These are phyloP conservation scores for Nothoprocta pentlandii DNA, from an alignment of 2,113 vertebrate species.

Conservation along the genomic window DNA sequence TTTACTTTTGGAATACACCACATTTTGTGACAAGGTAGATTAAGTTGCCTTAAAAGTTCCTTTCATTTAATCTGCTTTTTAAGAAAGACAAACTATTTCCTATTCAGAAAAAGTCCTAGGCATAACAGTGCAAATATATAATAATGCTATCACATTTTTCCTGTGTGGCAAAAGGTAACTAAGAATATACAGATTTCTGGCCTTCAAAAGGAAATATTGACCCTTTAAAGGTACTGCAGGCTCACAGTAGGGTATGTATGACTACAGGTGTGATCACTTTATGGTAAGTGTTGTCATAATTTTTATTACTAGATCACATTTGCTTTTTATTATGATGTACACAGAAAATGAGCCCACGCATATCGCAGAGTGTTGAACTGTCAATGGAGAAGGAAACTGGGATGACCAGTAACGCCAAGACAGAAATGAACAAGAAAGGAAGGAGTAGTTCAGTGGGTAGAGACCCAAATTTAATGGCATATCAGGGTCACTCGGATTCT, in stretches of 20 bases:
- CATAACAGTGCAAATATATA: not conserved
- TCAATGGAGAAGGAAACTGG: constrained; percentile 8
- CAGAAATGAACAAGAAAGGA: not conserved
- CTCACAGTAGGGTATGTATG: not conserved
- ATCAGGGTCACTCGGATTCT: constrained; percentile 53
- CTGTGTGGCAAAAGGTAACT: not conserved
- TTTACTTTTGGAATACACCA: not conserved
- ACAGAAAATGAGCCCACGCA: constrained; percentile 8
- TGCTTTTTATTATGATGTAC: not conserved
- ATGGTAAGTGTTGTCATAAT: not conserved
- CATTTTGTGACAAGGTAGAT: not conserved
- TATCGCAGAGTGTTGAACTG: constrained; percentile 51
- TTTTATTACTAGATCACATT: constrained; percentile 9
- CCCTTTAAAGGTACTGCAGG: not conserved
- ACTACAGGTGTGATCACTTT: not conserved
- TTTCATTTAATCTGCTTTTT: not conserved
- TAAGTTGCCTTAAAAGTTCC: not conserved
- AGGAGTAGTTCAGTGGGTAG: not conserved
- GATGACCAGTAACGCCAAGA: not conserved
- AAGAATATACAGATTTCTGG: not conserved
- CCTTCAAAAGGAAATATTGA: not conserved
- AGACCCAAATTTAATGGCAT: constrained; percentile 21
- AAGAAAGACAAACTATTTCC: not conserved
- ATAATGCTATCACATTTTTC: not conserved
- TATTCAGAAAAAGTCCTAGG: not conserved